phyloP scores from a whole-genome alignment of 2,888 invertebrate species.

The Margaritifera margaritifera region DNA sequence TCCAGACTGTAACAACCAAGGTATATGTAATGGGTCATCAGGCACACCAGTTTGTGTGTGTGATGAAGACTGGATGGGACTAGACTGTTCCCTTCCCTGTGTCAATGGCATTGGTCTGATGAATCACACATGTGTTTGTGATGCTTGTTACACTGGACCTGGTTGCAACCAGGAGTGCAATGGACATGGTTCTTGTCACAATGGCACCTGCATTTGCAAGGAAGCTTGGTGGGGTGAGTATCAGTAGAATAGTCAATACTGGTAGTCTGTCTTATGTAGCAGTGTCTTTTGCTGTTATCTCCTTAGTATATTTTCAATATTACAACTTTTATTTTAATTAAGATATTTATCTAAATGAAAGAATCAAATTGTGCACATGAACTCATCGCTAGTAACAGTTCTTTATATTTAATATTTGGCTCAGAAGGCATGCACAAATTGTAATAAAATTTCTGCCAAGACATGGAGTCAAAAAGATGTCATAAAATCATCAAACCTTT shows the following conservation, averaged over 20 bases:
- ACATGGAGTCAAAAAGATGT: too few species aligned
- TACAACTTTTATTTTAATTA: neutral
- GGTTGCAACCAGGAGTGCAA: constrained; percentile 51
- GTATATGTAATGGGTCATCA: too few species aligned
- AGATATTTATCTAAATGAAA: too few species aligned
- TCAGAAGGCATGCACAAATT: too few species aligned
- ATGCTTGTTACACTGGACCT: constrained; percentile 50
- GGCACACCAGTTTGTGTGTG: constrained; percentile 46
- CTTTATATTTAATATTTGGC: too few species aligned
- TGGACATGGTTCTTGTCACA: constrained; percentile 45
- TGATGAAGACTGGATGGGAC: constrained; percentile 48
- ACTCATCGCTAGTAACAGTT: too few species aligned
- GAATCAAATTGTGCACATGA: too few species aligned
- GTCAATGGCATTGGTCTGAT: constrained; percentile 36
- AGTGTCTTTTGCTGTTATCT: too few species aligned
- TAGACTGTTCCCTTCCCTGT: constrained; percentile 47
- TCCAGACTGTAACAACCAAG: too few species aligned
- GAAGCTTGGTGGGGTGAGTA: constrained; percentile 55
- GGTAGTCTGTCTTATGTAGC: too few species aligned
- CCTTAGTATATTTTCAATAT: neutral
- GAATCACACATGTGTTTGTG: constrained; percentile 44
- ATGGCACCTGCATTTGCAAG: constrained; percentile 47
- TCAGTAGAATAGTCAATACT: neutral
- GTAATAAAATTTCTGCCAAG: too few species aligned
- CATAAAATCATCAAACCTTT: too few species aligned